Conservation (phyloP, 1,140 invertebrate species). For the Lasioglossum baleicum region DNA sequence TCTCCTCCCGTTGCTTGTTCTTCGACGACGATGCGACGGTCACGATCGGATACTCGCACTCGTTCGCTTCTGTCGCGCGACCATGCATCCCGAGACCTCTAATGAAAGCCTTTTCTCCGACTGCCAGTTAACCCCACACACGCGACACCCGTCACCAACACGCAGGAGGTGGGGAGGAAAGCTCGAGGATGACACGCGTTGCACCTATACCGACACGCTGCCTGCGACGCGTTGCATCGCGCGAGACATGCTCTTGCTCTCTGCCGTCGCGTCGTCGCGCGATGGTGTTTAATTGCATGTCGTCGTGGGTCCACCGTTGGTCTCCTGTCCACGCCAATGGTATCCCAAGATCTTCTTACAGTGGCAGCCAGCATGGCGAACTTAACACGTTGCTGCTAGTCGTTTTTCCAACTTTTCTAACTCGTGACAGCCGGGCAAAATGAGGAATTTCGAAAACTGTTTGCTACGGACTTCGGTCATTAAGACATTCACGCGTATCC, state of each 20-base stretch:
- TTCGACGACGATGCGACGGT: slow-evolving; percentile 11
- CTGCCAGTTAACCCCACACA: slow-evolving; percentile 54
- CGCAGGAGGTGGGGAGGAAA: not conserved
- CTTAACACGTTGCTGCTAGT: no score
- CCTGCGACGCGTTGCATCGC: not conserved
- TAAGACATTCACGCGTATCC: no score
- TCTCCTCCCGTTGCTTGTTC: no score
- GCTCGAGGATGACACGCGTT: slow-evolving; percentile 6
- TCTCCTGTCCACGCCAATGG: not conserved
- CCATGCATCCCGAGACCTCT: slow-evolving; percentile 44
- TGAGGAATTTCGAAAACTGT: no score
- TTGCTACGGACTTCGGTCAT: no score
- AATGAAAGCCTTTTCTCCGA: slow-evolving; percentile 58
- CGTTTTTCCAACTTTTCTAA: no score
- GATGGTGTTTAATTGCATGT: slow-evolving; percentile 20
- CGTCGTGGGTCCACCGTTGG: not conserved
- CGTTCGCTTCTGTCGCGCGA: slow-evolving; percentile 43
- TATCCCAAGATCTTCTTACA: not conserved
- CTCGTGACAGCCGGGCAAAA: no score
- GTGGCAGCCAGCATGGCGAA: not conserved
- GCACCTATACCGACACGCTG: no score
- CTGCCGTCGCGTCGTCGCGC: not conserved
- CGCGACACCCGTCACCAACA: slow-evolving; percentile 33
- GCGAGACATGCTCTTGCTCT: not conserved
- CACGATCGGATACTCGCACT: slow-evolving; percentile 21